phyloP scores from a whole-genome alignment of 1,140 invertebrate genomes.

The Drosophila lini region DNA sequence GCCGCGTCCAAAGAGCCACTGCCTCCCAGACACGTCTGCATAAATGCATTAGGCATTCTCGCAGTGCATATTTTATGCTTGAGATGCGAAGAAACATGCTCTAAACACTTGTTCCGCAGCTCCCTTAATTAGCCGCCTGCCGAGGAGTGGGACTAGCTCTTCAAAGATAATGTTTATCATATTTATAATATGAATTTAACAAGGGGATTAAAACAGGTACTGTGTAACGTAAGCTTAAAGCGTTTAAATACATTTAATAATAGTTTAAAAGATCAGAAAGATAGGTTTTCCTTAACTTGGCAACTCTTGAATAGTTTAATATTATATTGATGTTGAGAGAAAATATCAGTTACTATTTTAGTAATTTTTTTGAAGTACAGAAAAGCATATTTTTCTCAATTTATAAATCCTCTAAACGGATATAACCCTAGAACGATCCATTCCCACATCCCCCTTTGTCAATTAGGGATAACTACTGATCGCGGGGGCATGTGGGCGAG shows the following conservation, averaged over 20 bases:
- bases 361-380: neutral
- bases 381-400: neutral
- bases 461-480: slow-evolving; percentile 21
- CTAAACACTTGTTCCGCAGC: slow-evolving; percentile 46
- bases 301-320: no score
- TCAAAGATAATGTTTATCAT: neutral
- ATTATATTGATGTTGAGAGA: no score
- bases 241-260: neutral
- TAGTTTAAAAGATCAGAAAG: neutral
- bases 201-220: neutral
- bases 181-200: neutral
- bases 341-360: no score
- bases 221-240: neutral
- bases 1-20: slow-evolving; percentile 20
- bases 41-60: slow-evolving; percentile 41
- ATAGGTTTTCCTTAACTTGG: neutral
- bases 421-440: neutral
- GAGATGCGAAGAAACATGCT: slow-evolving; percentile 35
- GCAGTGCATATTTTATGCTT: slow-evolving; percentile 32
- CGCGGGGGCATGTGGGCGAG: slow-evolving; percentile 20
- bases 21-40: slow-evolving; percentile 46
- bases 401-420: no score
- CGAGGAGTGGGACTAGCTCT: neutral
- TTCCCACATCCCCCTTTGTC: slow-evolving; percentile 5
- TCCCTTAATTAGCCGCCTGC: slow-evolving; percentile 29